phyloP scores from a whole-genome alignment of 2,113 vertebrate genomes.

The Salvator merianae region DNA sequence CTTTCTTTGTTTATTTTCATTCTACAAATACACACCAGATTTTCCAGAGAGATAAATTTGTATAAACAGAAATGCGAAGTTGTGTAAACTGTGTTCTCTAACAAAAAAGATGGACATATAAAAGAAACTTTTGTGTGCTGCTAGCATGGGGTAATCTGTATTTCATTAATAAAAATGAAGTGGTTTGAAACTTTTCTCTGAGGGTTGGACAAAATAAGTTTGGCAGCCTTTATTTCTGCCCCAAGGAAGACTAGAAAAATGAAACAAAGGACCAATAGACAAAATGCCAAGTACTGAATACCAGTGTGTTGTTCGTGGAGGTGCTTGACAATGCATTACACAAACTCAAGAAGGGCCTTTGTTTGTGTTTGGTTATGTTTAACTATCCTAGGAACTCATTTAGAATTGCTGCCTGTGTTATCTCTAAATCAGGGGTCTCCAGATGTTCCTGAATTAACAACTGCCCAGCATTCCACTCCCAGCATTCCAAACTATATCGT shows the following conservation, averaged over 20 bases:
- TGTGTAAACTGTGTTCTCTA: slow-evolving; percentile 18
- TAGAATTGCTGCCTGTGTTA: background rate
- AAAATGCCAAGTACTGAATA: background rate
- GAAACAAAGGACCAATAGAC: slow-evolving; percentile 2
- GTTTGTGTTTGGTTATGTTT: background rate
- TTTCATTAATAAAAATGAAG: slow-evolving; percentile 44
- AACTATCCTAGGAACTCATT: background rate
- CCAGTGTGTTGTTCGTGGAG: background rate
- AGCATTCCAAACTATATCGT: background rate
- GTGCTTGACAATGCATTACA: background rate
- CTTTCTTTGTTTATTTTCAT: slow-evolving; percentile 6
- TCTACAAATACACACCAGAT: slow-evolving; percentile 3
- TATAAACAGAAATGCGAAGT: slow-evolving; percentile 4
- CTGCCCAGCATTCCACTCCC: background rate
- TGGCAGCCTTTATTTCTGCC: background rate
- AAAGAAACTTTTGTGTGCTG: slow-evolving; percentile 13
- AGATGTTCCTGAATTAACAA: background rate
- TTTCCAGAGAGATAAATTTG: slow-evolving; percentile 4
- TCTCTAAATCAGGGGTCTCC: background rate
- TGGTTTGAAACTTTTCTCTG: background rate
- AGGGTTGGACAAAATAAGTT: background rate
- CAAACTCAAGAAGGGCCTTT: background rate
- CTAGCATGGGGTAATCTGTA: slow-evolving; percentile 16
- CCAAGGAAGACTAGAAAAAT: background rate
- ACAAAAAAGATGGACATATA: slow-evolving; percentile 4